Percentiles rank a stretch among this genome's conserved stretches.
phyloP scores from a whole-genome alignment of 2,113 vertebrate genomes.

The Tenrec ecaudatus region DNA sequence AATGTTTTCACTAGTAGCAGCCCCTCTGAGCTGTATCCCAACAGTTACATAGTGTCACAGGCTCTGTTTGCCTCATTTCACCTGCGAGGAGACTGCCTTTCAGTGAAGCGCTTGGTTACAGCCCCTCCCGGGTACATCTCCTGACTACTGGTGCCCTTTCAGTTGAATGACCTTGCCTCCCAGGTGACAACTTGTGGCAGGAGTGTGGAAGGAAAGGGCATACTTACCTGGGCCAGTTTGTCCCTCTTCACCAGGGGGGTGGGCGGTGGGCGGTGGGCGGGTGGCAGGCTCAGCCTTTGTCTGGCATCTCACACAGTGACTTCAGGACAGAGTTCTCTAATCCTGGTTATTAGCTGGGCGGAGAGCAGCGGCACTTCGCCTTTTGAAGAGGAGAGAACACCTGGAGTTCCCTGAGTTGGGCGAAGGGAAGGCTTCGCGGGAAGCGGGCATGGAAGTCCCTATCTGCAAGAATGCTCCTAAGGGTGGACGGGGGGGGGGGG shows the following conservation, averaged over 20 bases:
- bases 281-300: neutral
- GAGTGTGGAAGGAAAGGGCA: neutral
- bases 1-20: neutral
- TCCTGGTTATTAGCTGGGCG: neutral
- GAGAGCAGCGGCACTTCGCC: neutral
- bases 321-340: neutral
- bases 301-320: neutral
- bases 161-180: neutral
- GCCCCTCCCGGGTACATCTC: neutral
- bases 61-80: neutral
- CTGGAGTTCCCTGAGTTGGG: neutral
- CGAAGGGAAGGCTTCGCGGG: neutral
- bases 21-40: neutral
- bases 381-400: conserved; percentile 21
- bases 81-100: conserved; percentile 6
- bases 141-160: neutral
- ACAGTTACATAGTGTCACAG: neutral
- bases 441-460: neutral
- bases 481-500: neutral
- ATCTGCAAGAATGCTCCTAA: conserved; percentile 17
- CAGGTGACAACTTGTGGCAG: neutral
- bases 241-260: neutral
- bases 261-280: neutral
- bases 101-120: neutral
- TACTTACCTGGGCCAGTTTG: neutral